Conservation (phyloP, 2,888 invertebrate species). For the Eupithecia dodoneata region DNA sequence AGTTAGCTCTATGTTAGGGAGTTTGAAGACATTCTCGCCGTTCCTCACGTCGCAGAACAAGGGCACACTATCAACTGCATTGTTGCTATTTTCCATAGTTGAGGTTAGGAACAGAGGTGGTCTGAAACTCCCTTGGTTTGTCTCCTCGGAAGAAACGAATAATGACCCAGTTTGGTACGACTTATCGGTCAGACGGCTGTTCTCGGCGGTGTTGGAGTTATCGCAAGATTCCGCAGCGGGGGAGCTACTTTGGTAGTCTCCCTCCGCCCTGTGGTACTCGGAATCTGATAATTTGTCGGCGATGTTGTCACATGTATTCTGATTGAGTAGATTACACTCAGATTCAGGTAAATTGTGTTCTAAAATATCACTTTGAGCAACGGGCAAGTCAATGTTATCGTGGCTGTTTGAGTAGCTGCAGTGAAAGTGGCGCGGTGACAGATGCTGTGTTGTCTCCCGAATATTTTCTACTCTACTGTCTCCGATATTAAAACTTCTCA, state of each 20-base stretch:
- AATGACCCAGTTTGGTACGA: conserved; percentile 62
- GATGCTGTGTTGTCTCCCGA: conserved; percentile 50
- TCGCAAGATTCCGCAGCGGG: conserved; percentile 60
- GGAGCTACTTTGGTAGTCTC: conserved; percentile 64
- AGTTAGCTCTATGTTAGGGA: conserved; percentile 76
- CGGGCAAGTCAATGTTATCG: conserved; percentile 71
- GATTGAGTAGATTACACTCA: conserved; percentile 56
- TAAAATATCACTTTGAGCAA: conserved; percentile 57
- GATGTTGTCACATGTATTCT: conserved; percentile 52
- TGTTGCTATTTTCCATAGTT: conserved; percentile 82
- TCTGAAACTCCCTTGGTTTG: conserved; percentile 63
- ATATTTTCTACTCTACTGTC: conserved; percentile 58
- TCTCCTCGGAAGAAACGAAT: conserved; percentile 71
- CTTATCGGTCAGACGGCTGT: conserved; percentile 68
- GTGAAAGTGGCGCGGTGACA: conserved; percentile 55
- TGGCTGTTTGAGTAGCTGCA: conserved; percentile 63
- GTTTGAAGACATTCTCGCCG: conserved; percentile 72
- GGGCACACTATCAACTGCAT: conserved; percentile 78
- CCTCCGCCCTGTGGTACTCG: conserved; percentile 56
- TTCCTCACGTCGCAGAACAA: conserved; percentile 69
- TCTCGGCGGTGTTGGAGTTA: conserved; percentile 64
- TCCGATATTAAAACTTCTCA: conserved; percentile 78
- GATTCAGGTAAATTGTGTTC: conserved; percentile 61
- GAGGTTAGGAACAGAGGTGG: conserved; percentile 76
- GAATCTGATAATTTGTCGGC: conserved; percentile 61